Percentiles rank a stretch among this genome's conserved stretches.
Evolutionary conservation across 2,888 invertebrate species (phyloP).

Genomic region (Sinodicranocentrus sp.): DNA sequence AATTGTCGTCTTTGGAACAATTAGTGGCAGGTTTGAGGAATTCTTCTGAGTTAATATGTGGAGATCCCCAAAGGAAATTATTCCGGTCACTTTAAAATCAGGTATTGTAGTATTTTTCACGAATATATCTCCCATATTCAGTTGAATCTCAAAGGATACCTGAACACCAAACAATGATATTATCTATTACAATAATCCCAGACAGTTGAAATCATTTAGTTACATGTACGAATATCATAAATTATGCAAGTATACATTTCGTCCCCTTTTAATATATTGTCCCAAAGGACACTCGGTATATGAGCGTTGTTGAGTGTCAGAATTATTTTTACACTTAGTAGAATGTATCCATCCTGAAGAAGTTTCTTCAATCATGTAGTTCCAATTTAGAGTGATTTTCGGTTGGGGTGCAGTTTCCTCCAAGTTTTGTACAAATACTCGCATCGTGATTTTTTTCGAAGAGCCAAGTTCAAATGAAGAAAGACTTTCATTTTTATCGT

Average conservation of each 20-base stretch:
- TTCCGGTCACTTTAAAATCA: background rate
- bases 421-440: slow-evolving; percentile 25
- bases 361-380: slow-evolving; percentile 15
- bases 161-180: no score
- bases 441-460: slow-evolving; percentile 7
- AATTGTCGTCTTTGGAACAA: background rate
- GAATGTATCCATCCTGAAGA: slow-evolving; percentile 22
- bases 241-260: slow-evolving; percentile 27
- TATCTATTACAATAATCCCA: no score
- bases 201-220: no score
- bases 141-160: slow-evolving; percentile 16
- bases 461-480: slow-evolving; percentile 23
- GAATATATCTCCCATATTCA: slow-evolving; percentile 29
- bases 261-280: slow-evolving; percentile 4
- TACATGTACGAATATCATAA: no score
- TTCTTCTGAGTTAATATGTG: background rate
- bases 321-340: background rate
- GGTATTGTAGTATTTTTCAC: background rate
- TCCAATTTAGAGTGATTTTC: slow-evolving; percentile 28
- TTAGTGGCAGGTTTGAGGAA: background rate
- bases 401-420: slow-evolving; percentile 40
- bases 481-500: slow-evolving; percentile 7
- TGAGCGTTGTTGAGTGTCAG: background rate
- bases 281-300: background rate
- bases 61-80: slow-evolving; percentile 11